phyloP scores from a whole-genome alignment of 1,140 invertebrate species.

The Pissodes strobi region DNA sequence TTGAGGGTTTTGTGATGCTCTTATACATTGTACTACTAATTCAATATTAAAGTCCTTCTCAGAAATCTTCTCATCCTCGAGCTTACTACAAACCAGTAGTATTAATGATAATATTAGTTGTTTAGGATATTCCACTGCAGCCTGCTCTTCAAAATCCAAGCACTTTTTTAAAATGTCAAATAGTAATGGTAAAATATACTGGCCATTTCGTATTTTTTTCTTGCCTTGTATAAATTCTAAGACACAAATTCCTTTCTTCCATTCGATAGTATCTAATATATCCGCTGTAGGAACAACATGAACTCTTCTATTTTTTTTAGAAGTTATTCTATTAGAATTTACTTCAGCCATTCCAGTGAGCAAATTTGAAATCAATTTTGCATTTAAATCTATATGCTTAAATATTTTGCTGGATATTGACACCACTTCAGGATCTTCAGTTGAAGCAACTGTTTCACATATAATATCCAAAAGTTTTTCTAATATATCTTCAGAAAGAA shows the following conservation, averaged over 20 bases:
- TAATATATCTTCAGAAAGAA: conserved; percentile 48
- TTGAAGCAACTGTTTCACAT: conserved; percentile 47
- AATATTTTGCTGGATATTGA: conserved; percentile 66
- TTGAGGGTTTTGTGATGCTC: conserved; percentile 87
- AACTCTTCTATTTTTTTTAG: conserved; percentile 51
- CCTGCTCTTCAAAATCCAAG: conserved; percentile 79
- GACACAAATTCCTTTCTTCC: conserved; percentile 78
- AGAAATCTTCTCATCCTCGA: conserved; percentile 59
- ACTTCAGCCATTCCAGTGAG: conserved; percentile 63
- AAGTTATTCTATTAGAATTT: conserved; percentile 46
- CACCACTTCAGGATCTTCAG: conserved; percentile 57
- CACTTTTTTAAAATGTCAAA: conserved; percentile 83
- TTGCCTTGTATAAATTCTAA: conserved; percentile 85
- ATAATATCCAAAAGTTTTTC: conserved; percentile 52
- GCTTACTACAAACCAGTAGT: conserved; percentile 67
- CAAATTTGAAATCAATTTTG: conserved; percentile 64
- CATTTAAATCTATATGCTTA: conserved; percentile 71
- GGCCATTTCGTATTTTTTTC: conserved; percentile 71
- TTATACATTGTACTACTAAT: conserved; percentile 83
- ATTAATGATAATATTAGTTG: conserved; percentile 83
- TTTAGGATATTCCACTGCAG: conserved; percentile 85
- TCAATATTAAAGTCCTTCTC: conserved; percentile 77
- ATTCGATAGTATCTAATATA: conserved; percentile 66
- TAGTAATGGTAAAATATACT: conserved; percentile 70
- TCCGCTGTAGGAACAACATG: conserved; percentile 60